A percentile compares a stretch with the other conserved stretches of the same genome.
These are phyloP conservation scores for Lethocerus indicus DNA, from an alignment of 1,140 invertebrate genomes.

Conservation along the genomic window DNA sequence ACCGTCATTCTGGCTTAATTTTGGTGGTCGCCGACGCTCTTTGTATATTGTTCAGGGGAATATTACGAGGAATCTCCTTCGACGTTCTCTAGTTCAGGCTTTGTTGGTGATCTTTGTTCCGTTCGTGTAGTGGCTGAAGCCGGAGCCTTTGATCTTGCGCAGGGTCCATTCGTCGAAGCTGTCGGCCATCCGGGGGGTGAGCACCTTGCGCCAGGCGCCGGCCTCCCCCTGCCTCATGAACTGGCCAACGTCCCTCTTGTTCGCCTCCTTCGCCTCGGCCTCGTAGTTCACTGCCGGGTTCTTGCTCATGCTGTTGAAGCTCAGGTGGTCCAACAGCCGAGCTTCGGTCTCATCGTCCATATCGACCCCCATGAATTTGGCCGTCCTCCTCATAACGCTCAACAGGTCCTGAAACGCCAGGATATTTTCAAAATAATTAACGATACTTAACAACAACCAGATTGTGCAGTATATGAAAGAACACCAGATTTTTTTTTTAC, in stretches of 20 bases:
- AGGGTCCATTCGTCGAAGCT: slow-evolving; percentile 37
- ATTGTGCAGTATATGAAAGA: too few relatives aligned
- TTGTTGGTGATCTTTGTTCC: too few relatives aligned
- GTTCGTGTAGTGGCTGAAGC: slow-evolving; percentile 7
- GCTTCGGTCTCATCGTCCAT: slow-evolving; percentile 43
- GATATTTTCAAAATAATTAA: slow-evolving; percentile 1
- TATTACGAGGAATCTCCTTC: too few relatives aligned
- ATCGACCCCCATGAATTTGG: slow-evolving; percentile 49
- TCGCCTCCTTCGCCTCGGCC: slow-evolving; percentile 22
- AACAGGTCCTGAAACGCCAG: slow-evolving; percentile 37
- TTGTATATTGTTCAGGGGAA: too few relatives aligned
- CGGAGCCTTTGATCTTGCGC: slow-evolving; percentile 24
- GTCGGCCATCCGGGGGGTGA: slow-evolving; percentile 30
- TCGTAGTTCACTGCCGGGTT: slow-evolving; percentile 19
- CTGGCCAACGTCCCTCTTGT: slow-evolving; percentile 27
- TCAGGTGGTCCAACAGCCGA: slow-evolving; percentile 51
- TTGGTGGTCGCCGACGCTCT: too few relatives aligned
- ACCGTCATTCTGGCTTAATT: too few relatives aligned
- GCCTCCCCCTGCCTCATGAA: slow-evolving; percentile 39
- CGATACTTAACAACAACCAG: neutral
- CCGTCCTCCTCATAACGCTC: slow-evolving; percentile 42
- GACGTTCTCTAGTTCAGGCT: too few relatives aligned
- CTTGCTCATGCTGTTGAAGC: slow-evolving; percentile 44
- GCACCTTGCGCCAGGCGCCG: slow-evolving; percentile 20
- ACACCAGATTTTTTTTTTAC: too few relatives aligned